Base-by-base conservation (phyloP, 2,113 vertebrate species). In the Amia ocellicauda region DNA sequence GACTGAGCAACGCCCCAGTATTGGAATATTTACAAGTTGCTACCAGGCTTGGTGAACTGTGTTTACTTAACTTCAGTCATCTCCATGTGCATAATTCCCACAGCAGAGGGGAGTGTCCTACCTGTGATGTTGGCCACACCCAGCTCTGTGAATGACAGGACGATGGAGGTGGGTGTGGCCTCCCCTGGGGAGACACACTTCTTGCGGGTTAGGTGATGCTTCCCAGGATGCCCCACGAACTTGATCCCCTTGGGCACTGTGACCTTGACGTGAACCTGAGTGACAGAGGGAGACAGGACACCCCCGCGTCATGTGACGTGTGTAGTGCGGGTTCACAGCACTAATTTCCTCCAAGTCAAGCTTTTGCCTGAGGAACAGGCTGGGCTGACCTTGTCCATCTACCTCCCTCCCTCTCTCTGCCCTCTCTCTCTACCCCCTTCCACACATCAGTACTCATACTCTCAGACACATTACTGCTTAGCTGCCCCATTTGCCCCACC, bases 191-290 rank as follows among this genome's bases (percentile, higher is more conserved):
- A 85, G 50, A 96, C 84, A 11, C 94, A 97, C 29, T 89, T 91
- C 83, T 93, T 96, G 59, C 92, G 87, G 60, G 92, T 94, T 67
- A 97, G 83, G 54, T 96, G 91, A 40, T 92, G 89, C 53, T 88
- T 93, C 68, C 93, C 93, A 16, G 92, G 92, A 64, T 97, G 93
- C 28, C 94, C 92, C 3, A 96, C 90, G 78, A 96, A 93, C 73
- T 91, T 91, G 20, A 94, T 89, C 45, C 94, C 92, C 80, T 92
- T 93, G 42, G 93, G 91, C 69, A 95, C 85, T 0, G 91, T 91
- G 63, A 95, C 88, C 81, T 93, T 97, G 68, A 95, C 78, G 0
- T 96, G 88, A 58, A 96, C 94, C 95, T 96, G 80, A 1, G 27
- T n/a, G 65, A 53, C 60, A 42, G 69, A 56, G 24, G 17, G 52